phyloP scores from a whole-genome alignment of 53 echinoderm and acorn worm genomes.

The Holothuria leucospilota region DNA sequence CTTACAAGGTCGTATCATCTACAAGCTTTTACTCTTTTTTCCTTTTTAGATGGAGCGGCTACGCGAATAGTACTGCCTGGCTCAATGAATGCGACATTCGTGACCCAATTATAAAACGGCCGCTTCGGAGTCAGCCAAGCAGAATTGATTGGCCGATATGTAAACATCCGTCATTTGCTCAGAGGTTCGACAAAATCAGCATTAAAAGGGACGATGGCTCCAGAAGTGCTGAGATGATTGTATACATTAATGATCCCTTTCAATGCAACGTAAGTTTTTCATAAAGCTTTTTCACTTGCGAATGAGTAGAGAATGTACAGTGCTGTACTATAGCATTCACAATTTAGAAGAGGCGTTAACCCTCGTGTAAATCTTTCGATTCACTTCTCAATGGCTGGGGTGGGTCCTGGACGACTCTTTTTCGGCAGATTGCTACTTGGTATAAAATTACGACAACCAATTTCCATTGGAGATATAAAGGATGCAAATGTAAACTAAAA shows the following conservation, averaged over 20 bases:
- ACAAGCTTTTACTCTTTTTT: too few relatives aligned
- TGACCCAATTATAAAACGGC: neutral
- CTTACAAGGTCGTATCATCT: neutral
- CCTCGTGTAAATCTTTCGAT: too few relatives aligned
- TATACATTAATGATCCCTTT: neutral
- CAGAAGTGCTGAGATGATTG: neutral
- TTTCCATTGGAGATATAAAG: too few relatives aligned
- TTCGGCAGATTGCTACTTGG: too few relatives aligned
- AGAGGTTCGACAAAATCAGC: neutral
- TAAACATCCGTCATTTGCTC: neutral
- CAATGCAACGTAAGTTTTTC: neutral
- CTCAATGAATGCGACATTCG: neutral
- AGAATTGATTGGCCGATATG: neutral
- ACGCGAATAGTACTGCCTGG: neutral
- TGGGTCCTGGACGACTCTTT: too few relatives aligned
- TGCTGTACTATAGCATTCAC: too few relatives aligned
- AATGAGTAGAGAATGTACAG: too few relatives aligned
- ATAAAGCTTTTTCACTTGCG: too few relatives aligned
- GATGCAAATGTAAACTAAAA: too few relatives aligned
- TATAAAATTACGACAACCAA: too few relatives aligned
- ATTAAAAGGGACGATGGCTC: constrained; percentile 11
- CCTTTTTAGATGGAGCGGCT: neutral
- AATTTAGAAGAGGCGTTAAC: too few relatives aligned
- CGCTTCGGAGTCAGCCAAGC: neutral
- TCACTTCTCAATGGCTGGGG: too few relatives aligned